phyloP scores from a whole-genome alignment of 2,113 vertebrate genomes.

The Pelobates fuscus region DNA sequence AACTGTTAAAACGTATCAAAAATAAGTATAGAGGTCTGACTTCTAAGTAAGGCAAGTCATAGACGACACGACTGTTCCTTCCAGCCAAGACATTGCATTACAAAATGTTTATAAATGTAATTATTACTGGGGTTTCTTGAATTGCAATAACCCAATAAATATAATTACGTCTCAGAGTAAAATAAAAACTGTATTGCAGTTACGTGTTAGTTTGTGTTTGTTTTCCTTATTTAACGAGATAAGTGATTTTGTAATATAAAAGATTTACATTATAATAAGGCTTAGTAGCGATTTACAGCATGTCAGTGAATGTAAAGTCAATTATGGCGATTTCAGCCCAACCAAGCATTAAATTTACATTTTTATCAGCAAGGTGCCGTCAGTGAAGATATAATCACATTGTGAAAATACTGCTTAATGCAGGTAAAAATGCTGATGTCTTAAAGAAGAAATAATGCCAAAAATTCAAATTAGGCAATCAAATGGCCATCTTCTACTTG shows the following conservation, averaged over 20 bases:
- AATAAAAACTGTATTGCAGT: background rate
- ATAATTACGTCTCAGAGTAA: constrained; percentile 14
- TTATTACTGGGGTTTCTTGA: no score
- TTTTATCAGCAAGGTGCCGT: constrained; percentile 23
- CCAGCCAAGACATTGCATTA: no score
- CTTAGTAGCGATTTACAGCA: constrained; percentile 32
- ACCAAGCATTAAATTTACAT: constrained; percentile 30
- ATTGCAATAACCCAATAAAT: constrained; percentile 7
- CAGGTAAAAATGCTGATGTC: background rate
- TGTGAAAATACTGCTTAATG: constrained; percentile 26
- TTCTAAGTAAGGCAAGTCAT: no score
- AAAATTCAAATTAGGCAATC: no score
- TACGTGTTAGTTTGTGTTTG: constrained; percentile 12
- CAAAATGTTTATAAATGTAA: no score
- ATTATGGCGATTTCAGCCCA: constrained; percentile 31
- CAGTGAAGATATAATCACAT: constrained; percentile 24
- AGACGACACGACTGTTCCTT: no score
- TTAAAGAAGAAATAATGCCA: no score
- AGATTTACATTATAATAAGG: constrained; percentile 23
- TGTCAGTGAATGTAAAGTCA: constrained; percentile 13
- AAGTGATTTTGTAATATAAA: constrained; percentile 34
- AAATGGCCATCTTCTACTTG: no score
- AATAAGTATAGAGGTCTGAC: no score
- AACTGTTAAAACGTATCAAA: no score
- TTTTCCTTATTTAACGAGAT: constrained; percentile 22